These are phyloP conservation scores for Puma concolor DNA, from an alignment of 2,113 vertebrate species.

Conservation along the genomic window DNA sequence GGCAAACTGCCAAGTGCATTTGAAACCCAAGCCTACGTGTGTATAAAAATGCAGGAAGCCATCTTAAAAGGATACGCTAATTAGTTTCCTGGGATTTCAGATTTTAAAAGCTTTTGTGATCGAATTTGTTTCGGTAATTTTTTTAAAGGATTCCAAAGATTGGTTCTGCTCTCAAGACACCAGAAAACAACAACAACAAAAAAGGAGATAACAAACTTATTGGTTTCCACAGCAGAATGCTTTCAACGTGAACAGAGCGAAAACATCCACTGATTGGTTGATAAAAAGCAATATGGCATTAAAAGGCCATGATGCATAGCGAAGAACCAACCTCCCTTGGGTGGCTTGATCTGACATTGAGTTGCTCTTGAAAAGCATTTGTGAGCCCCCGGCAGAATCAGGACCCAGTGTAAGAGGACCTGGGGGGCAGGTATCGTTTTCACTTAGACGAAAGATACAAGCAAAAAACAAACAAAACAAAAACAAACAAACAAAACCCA, in stretches of 20 bases:
- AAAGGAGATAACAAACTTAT: conserved; percentile 71
- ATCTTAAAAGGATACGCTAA: conserved; percentile 86
- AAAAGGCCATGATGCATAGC: background rate
- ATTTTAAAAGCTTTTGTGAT: conserved; percentile 87
- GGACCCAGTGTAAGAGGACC: background rate
- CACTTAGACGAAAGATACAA: background rate
- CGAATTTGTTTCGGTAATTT: conserved; percentile 84
- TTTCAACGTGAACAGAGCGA: conserved; percentile 56
- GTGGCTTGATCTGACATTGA: background rate
- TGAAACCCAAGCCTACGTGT: conserved; percentile 82
- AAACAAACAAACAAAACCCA: background rate
- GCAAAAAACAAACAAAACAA: background rate
- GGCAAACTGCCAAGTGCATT: conserved; percentile 81
- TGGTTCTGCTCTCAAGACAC: conserved; percentile 80
- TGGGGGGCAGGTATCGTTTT: fast-evolving
- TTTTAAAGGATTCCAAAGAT: conserved; percentile 83
- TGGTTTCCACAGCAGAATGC: conserved; percentile 67
- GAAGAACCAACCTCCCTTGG: background rate
- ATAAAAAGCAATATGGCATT: conserved; percentile 55
- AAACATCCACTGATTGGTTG: conserved; percentile 25
- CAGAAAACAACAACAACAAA: conserved; percentile 71
- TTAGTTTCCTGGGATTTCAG: conserved; percentile 87
- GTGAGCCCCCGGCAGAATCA: background rate
- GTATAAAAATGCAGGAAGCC: conserved; percentile 86
- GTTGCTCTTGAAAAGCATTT: background rate